Percentiles rank a stretch among this genome's conserved stretches.
Conservation (phyloP, 37 sponge, comb jelly and placozoan genomes). For the Cliona cf. orientalis region DNA sequence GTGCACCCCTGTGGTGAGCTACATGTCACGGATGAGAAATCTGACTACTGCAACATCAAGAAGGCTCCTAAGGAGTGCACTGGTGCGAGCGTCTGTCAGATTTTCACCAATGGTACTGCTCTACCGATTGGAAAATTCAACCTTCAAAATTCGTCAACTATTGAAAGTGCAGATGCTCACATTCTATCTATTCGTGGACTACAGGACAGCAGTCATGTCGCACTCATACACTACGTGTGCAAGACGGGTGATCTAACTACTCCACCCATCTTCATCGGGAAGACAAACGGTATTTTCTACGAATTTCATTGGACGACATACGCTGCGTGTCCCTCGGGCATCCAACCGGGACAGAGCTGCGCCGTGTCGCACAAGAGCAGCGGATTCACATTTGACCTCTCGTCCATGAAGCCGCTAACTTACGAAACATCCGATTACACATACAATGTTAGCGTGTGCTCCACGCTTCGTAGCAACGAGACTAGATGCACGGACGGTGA, state of each 20-base stretch:
- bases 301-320: slow-evolving; percentile 78
- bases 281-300: not conserved
- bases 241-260: slow-evolving; percentile 49
- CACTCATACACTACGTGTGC: slow-evolving; percentile 68
- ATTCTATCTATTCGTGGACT: slow-evolving; percentile 43
- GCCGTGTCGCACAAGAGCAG: slow-evolving; percentile 42
- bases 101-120: slow-evolving; percentile 27
- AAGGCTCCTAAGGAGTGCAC: slow-evolving; percentile 49
- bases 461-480: not conserved
- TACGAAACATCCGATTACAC: slow-evolving; percentile 27
- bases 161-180: slow-evolving; percentile 6
- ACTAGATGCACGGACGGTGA: not conserved
- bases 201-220: not conserved
- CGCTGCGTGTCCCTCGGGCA: slow-evolving; percentile 61
- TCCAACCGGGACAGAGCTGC: slow-evolving; percentile 42
- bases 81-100: slow-evolving; percentile 59
- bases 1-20: slow-evolving; percentile 71
- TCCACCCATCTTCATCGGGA: slow-evolving; percentile 43
- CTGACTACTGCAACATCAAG: slow-evolving; percentile 50
- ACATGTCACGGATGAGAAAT: slow-evolving; percentile 8
- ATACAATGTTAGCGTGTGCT: slow-evolving; percentile 61
- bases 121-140: slow-evolving; percentile 51
- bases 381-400: slow-evolving; percentile 56
- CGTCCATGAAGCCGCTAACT: slow-evolving; percentile 19
- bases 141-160: not conserved